Evolutionary conservation across 92 coral and sea anemone species (phyloP).

Genomic region (Palythoa caribaeorum): DNA sequence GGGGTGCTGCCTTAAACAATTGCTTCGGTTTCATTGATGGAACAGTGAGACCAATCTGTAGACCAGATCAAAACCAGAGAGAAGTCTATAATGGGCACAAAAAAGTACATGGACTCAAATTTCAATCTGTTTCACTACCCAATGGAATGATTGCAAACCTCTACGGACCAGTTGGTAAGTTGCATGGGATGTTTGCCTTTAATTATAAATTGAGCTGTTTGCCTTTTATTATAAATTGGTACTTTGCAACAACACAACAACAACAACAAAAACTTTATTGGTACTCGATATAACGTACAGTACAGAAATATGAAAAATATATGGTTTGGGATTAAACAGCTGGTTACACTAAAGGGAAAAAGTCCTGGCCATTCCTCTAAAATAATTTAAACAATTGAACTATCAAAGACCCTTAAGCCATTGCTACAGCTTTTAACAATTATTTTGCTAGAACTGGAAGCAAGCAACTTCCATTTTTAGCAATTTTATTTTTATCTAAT

Average conservation of each 20-base stretch:
- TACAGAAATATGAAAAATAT: too few relatives aligned
- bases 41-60: background rate
- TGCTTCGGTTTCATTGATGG: background rate
- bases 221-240: background rate
- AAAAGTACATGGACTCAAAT: conserved; percentile 38
- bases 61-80: background rate
- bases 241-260: background rate
- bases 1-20: background rate
- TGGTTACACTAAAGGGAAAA: too few relatives aligned
- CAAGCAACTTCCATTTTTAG: background rate
- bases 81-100: conserved; percentile 20
- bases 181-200: conserved; percentile 1
- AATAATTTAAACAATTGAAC: too few relatives aligned
- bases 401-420: too few relatives aligned
- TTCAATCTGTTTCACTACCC: conserved; percentile 19
- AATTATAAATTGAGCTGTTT: background rate
- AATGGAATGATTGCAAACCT: conserved; percentile 44
- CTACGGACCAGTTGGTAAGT: conserved; percentile 43
- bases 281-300: too few relatives aligned
- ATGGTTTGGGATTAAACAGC: too few relatives aligned
- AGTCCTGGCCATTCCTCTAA: too few relatives aligned
- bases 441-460: too few relatives aligned
- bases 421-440: too few relatives aligned
- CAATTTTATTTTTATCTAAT: background rate
- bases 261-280: too few relatives aligned